Conservation (phyloP, 2,113 vertebrate species). For the Tinamus guttatus region DNA sequence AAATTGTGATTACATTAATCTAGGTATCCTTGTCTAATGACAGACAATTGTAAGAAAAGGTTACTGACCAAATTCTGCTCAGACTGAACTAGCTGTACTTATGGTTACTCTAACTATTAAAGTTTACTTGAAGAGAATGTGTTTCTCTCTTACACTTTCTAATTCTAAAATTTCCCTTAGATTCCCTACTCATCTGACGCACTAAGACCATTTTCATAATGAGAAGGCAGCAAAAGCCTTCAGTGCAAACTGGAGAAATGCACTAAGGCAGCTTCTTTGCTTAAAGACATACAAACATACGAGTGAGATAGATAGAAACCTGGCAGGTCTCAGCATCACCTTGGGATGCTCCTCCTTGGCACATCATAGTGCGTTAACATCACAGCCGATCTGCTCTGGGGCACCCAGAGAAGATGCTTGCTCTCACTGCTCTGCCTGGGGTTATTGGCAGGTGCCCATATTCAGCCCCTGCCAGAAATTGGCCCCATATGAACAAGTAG, state of each 20-base stretch:
- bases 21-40: not conserved
- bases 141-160: not conserved
- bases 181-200: fast-evolving
- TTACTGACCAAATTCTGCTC: not conserved
- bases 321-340: not conserved
- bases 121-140: not conserved
- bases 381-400: not conserved
- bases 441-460: not conserved
- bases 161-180: not conserved
- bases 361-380: not conserved
- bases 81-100: not conserved
- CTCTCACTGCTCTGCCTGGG: not conserved
- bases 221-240: not conserved
- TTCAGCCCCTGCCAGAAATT: not conserved
- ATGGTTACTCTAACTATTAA: not conserved
- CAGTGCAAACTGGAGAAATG: not conserved
- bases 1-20: not conserved
- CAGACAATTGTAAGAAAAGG: not conserved
- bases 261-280: not conserved
- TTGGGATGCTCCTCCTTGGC: not conserved
- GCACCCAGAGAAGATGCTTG: not conserved
- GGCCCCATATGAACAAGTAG: not conserved
- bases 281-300: fast-evolving
- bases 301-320: not conserved
- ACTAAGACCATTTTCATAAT: fast-evolving